Evolutionary conservation across 2,888 invertebrate genomes (phyloP), one percentile per base, ranked within the genome.

Genomic region (Lithophane ornitopus): DNA sequence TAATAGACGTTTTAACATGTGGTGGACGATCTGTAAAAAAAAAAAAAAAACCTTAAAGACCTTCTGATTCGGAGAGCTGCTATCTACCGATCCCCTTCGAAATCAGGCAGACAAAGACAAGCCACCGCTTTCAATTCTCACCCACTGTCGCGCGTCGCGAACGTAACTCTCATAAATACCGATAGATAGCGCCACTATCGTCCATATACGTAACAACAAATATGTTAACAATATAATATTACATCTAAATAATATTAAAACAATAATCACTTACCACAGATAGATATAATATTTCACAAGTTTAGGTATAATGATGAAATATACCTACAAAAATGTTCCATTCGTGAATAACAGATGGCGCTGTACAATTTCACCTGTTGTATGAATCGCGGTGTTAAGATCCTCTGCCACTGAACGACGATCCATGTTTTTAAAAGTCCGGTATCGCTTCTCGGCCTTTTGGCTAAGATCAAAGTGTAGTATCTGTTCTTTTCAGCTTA

Each of bases 141-240:
- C 26, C 16, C 11, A 41, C 28, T 2, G 39, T 71, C 12, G 26
- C 8, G 8, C 12, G 22, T 26, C 16, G 22, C n/a, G n/a, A 52
- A 34, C 28, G 19, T 59, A 34, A 28, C 0, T 44, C 14, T 39
- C 34, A 16, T 39, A 52, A 52, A 22, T 39, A n/a, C 19, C 1
- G 8, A 68, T 39, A 76, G 76, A 52, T 76, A 7, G 52, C 59
- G 34, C 22, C 1, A 46, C 52, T 66, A 44, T 41, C 34, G 28
- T 16, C 49, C 8, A 14, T 66, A 9, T 9, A 16, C 22, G 14
- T 28, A 14, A 49, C 28, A 6, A 34, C 4, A 9, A 16, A 54
- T 3, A 54, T 19, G 41, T 34, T 4, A 56, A 26, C 6, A 56
- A 26, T 26, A n/a, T n/a, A n/a, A 3, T 34, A 34, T 26, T 46